Evolutionary conservation across 2,797 vertebrate species (phyloP).

Genomic region (Hippocampus kuda): DNA sequence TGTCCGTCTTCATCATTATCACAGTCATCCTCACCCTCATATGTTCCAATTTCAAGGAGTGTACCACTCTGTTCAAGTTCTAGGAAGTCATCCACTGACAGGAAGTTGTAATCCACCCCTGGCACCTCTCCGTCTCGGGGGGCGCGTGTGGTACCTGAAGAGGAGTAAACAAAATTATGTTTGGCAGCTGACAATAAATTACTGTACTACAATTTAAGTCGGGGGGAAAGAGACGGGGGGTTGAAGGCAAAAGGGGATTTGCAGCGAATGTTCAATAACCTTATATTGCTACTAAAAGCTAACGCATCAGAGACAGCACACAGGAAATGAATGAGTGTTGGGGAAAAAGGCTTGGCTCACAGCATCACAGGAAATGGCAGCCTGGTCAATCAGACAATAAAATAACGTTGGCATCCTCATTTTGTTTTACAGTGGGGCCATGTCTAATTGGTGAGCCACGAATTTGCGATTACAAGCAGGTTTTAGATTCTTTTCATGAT

Average conservation of each 20-base stretch:
- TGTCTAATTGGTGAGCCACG: conserved; percentile 4
- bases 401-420: conserved; percentile 31
- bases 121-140: conserved; percentile 89
- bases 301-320: neutral
- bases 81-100: conserved; percentile 87
- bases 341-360: conserved; percentile 14
- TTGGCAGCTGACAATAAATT: neutral
- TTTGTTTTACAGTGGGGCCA: conserved; percentile 14
- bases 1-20: conserved; percentile 19
- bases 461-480: neutral
- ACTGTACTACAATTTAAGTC: neutral
- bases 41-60: conserved; percentile 92
- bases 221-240: neutral
- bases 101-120: conserved; percentile 94
- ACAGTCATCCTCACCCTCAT: conserved; percentile 77
- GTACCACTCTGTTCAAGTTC: conserved; percentile 85
- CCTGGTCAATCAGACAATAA: conserved; percentile 27
- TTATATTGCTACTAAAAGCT: neutral
- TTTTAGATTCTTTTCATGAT: neutral
- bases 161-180: conserved; percentile 13
- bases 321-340: conserved; percentile 2
- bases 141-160: conserved; percentile 85
- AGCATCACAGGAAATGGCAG: conserved; percentile 29
- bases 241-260: neutral
- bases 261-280: neutral